Conservation (phyloP, 64 coral and sea anemone species). For the Acropora tenuis region DNA sequence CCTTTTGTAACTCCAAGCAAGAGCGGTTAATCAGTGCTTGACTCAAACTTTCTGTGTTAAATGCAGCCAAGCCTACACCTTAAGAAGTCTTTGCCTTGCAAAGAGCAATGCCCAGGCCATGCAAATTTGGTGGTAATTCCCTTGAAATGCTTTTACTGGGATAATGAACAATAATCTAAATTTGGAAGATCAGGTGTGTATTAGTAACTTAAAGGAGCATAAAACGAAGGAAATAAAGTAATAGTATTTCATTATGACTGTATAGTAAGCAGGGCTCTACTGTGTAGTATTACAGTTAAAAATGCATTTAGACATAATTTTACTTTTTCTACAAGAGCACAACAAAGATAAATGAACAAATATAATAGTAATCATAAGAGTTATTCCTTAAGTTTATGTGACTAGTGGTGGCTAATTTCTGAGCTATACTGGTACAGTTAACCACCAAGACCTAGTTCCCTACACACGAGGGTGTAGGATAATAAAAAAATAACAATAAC, state of each 20-base stretch:
- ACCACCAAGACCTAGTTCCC: not conserved
- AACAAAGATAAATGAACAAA: not conserved
- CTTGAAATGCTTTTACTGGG: not conserved
- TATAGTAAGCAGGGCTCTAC: too few species aligned
- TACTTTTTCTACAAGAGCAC: not conserved
- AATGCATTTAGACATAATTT: not conserved
- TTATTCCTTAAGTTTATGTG: not conserved
- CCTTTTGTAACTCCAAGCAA: slow-evolving; percentile 9
- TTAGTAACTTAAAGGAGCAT: slow-evolving; percentile 7
- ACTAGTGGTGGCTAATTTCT: not conserved
- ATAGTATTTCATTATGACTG: not conserved
- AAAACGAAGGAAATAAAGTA: not conserved
- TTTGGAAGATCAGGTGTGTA: not conserved
- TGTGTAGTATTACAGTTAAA: not conserved
- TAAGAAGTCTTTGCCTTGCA: slow-evolving; percentile 5
- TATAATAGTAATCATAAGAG: not conserved
- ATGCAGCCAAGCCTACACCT: slow-evolving; percentile 3
- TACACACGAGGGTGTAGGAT: not conserved
- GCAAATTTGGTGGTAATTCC: slow-evolving; percentile 21
- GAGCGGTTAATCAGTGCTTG: slow-evolving; percentile 1
- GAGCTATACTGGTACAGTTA: not conserved
- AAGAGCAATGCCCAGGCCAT: slow-evolving; percentile 9
- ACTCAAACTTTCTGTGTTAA: not conserved
- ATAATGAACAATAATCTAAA: slow-evolving; percentile 5
- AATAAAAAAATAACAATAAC: not conserved